Evolutionary conservation across 2,888 invertebrate genomes (phyloP).

Genomic region (Diaphora mendica): DNA sequence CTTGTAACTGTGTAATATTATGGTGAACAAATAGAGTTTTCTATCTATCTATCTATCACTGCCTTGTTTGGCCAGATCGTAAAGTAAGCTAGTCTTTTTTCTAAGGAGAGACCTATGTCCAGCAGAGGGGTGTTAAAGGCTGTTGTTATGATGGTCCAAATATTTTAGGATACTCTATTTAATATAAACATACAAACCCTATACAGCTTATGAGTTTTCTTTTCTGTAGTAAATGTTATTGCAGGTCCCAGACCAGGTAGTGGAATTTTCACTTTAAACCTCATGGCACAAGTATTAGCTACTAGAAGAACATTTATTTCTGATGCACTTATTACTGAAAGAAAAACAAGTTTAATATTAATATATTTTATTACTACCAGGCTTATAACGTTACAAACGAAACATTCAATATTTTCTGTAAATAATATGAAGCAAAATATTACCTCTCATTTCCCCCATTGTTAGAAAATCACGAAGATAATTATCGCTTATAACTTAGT

Average conservation of each 20-base stretch:
- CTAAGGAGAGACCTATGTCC: too few species aligned
- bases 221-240: conserved; percentile 39
- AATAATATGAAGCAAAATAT: background rate
- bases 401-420: background rate
- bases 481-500: background rate
- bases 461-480: conserved; percentile 7
- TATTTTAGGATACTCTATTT: too few species aligned
- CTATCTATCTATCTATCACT: too few species aligned
- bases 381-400: background rate
- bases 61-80: too few species aligned
- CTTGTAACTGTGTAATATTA: too few species aligned
- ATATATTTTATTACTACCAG: background rate
- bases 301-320: conserved; percentile 26
- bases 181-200: conserved; percentile 38
- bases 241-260: conserved; percentile 24
- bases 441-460: conserved; percentile 30
- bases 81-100: too few species aligned
- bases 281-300: conserved; percentile 48
- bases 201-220: conserved; percentile 41
- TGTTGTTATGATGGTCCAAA: too few species aligned
- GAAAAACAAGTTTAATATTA: background rate
- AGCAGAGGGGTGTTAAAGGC: too few species aligned
- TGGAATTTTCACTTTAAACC: conserved; percentile 41
- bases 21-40: too few species aligned
- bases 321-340: conserved; percentile 31